These are phyloP conservation scores for Gastracanthus pulcherrimus DNA, from an alignment of 2,888 invertebrate genomes.

Conservation along the genomic window DNA sequence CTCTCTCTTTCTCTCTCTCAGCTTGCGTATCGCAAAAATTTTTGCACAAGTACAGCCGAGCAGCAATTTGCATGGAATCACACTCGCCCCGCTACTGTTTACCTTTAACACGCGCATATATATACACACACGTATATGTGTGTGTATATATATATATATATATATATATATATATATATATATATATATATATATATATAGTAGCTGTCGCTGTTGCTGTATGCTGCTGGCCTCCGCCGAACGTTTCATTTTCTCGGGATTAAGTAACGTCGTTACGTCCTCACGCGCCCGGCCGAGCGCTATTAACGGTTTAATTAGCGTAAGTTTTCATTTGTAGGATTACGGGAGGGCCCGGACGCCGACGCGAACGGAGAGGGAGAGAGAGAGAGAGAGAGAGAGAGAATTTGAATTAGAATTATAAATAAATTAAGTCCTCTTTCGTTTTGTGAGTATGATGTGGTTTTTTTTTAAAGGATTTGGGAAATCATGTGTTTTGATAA, in stretches of 20 bases:
- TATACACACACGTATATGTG: background rate
- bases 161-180: too few species aligned
- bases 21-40: too few species aligned
- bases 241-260: slow-evolving; percentile 75
- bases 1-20: too few species aligned
- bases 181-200: too few species aligned
- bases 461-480: too few species aligned
- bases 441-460: too few species aligned
- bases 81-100: too few species aligned
- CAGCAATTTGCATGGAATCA: too few species aligned
- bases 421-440: background rate
- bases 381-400: slow-evolving; percentile 41
- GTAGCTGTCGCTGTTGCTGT: too few species aligned
- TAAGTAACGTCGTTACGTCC: slow-evolving; percentile 67
- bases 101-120: background rate
- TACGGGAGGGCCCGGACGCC: slow-evolving; percentile 59
- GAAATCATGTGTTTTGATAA: too few species aligned
- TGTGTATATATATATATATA: too few species aligned
- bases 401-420: background rate
- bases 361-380: background rate
- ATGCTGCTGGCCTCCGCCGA: slow-evolving; percentile 51
- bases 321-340: slow-evolving; percentile 76
- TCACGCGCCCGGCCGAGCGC: slow-evolving; percentile 60
- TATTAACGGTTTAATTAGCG: slow-evolving; percentile 77
- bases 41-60: too few species aligned